Evolutionary conservation across 2,797 vertebrate species (phyloP), one percentile per base, ranked within the genome.

Genomic region (Fistularia tabacaria): DNA sequence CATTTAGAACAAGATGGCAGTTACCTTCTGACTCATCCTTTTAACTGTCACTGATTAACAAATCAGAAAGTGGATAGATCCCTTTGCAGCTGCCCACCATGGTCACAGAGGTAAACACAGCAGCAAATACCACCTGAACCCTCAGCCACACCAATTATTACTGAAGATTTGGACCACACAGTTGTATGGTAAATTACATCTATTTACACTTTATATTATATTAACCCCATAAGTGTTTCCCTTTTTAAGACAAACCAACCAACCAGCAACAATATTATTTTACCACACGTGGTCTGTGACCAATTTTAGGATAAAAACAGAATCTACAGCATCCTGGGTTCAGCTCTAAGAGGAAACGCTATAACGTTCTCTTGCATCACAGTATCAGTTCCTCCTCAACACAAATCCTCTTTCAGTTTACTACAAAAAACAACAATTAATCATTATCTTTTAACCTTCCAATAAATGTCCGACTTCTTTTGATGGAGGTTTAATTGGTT

Each of bases 301-400:
- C 11, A 12, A 13, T 12, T 25, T 44, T 14, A 45, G 44, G n/a
- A 3, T 45, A 45, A 14, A 46, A 14, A 46, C 14, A 7, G 14
- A 14, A 25, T 25, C 25, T 5, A 25, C 25, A 25, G 25, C 25
- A 25, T 25, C 25, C 5, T 25, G n/a, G 9, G 46, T 54, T 36
- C 44, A 57, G 53, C 50, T 56, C 54, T 38, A 3, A 36, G 38
- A 72, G 73, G 77, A 81, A 85, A 73, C 62, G 61, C 66, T 60
- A 60, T 69, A 5, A 14, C 54, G 84, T 83, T 79, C 72, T 64
- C 56, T 76, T 71, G 68, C 51, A 43, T 67, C 42, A 67, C 36
- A 64, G 73, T 68, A 60, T 80, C 64, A 15, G 62, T 84, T 87
- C 72, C 76, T 66, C 43, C 25, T 25, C 25, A 25, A 25, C 5